phyloP scores from a whole-genome alignment of 2,888 invertebrate species.

The Epirrhoe alternata region DNA sequence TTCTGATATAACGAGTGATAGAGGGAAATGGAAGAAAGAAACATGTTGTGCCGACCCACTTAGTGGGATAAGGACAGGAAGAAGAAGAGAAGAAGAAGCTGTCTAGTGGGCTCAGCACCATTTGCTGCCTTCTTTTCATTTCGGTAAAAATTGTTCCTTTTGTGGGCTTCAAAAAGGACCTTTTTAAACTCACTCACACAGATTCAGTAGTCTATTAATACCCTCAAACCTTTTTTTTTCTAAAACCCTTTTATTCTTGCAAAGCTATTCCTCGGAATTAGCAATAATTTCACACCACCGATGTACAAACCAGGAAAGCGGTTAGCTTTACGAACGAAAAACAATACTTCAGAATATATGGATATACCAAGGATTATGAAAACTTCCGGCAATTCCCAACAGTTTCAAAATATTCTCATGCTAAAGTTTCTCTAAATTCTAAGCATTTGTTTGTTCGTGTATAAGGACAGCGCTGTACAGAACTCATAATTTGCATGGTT shows the following conservation, averaged over 20 bases:
- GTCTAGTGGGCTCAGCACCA: too few relatives aligned
- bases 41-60: too few relatives aligned
- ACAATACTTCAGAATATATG: not conserved
- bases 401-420: not conserved
- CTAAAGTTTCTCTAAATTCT: not conserved
- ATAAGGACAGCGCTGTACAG: constrained; percentile 38
- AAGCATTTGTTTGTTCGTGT: constrained; percentile 19
- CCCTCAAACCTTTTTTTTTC: too few relatives aligned
- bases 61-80: too few relatives aligned
- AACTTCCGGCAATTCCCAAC: not conserved
- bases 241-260: not conserved
- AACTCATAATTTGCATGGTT: constrained; percentile 60
- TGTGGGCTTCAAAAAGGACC: too few relatives aligned
- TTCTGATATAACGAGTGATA: too few relatives aligned
- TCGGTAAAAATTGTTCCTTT: too few relatives aligned
- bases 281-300: not conserved
- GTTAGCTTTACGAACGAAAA: not conserved
- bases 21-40: too few relatives aligned
- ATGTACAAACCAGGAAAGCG: not conserved
- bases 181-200: too few relatives aligned
- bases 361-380: not conserved
- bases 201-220: too few relatives aligned
- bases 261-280: not conserved
- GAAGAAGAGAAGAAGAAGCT: too few relatives aligned
- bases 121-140: too few relatives aligned